phyloP scores from a whole-genome alignment of 2,113 vertebrate species.

The Oreotrochilus melanogaster region DNA sequence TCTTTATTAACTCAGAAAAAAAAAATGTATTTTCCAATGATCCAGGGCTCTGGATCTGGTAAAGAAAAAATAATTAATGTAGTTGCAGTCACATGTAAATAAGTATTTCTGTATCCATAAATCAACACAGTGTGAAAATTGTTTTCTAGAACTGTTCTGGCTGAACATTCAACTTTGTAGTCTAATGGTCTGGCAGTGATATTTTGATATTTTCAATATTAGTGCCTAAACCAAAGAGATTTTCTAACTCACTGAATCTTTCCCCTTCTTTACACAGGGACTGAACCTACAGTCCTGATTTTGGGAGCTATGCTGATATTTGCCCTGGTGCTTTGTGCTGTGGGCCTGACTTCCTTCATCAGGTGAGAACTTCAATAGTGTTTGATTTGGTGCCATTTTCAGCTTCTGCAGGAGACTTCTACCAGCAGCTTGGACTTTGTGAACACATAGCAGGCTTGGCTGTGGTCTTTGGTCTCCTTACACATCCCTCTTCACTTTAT shows the following conservation, averaged over 20 bases:
- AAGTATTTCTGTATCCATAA: background rate
- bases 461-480: background rate
- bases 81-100: background rate
- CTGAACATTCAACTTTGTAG: background rate
- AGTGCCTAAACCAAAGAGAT: background rate
- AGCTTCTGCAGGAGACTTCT: background rate
- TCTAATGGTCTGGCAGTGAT: background rate
- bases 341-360: slow-evolving; percentile 79
- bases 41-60: background rate
- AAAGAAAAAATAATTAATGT: background rate
- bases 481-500: background rate
- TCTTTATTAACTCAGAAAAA: background rate
- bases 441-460: background rate
- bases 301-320: slow-evolving; percentile 75
- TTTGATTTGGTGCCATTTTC: background rate
- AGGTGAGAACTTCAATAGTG: slow-evolving; percentile 74
- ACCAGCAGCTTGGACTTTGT: background rate
- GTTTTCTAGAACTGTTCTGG: background rate
- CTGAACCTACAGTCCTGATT: slow-evolving; percentile 80
- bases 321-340: slow-evolving; percentile 74
- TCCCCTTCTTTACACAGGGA: slow-evolving; percentile 70
- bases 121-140: background rate
- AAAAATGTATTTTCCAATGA: background rate
- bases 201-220: background rate
- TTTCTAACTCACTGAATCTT: background rate